These are phyloP conservation scores for Anguilla marmorata DNA, from an alignment of 2,797 vertebrate species.

Conservation along the genomic window DNA sequence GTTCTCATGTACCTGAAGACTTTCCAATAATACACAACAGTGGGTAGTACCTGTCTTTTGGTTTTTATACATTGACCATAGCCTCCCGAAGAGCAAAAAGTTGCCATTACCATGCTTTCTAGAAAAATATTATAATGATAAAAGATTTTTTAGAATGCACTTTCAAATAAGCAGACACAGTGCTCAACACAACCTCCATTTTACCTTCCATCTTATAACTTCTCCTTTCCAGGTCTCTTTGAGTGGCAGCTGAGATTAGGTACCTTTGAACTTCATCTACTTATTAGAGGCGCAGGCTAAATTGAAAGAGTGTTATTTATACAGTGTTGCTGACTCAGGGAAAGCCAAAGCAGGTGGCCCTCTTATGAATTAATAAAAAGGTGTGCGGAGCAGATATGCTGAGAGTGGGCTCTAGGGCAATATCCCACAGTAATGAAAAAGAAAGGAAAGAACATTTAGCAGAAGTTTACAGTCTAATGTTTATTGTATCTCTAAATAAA, in stretches of 20 bases:
- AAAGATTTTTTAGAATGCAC: not conserved
- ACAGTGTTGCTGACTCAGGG: slow-evolving; percentile 71
- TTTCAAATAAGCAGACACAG: not conserved
- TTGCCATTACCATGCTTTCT: not conserved
- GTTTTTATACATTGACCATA: not conserved
- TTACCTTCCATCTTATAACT: slow-evolving; percentile 56
- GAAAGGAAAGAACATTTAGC: slow-evolving; percentile 33
- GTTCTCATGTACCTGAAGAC: not conserved
- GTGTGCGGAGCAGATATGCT: slow-evolving; percentile 56
- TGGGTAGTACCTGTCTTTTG: not conserved
- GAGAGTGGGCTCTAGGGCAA: slow-evolving; percentile 60
- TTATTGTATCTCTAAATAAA: slow-evolving; percentile 62
- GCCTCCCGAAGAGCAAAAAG: not conserved
- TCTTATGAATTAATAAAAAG: slow-evolving; percentile 69
- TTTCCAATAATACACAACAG: not conserved
- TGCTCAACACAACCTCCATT: slow-evolving; percentile 39
- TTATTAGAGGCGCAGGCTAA: slow-evolving; percentile 66
- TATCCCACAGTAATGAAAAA: slow-evolving; percentile 69
- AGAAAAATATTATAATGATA: not conserved
- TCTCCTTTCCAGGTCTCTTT: slow-evolving; percentile 48
- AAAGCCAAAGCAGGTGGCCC: slow-evolving; percentile 53
- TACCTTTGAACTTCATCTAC: slow-evolving; percentile 69
- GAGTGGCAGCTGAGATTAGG: slow-evolving; percentile 72
- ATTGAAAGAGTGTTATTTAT: slow-evolving; percentile 73
- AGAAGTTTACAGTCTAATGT: slow-evolving; percentile 48